Evolutionary conservation across 2,797 vertebrate genomes (phyloP), one percentile per base, ranked within the genome.

Genomic region (Manis javanica): DNA sequence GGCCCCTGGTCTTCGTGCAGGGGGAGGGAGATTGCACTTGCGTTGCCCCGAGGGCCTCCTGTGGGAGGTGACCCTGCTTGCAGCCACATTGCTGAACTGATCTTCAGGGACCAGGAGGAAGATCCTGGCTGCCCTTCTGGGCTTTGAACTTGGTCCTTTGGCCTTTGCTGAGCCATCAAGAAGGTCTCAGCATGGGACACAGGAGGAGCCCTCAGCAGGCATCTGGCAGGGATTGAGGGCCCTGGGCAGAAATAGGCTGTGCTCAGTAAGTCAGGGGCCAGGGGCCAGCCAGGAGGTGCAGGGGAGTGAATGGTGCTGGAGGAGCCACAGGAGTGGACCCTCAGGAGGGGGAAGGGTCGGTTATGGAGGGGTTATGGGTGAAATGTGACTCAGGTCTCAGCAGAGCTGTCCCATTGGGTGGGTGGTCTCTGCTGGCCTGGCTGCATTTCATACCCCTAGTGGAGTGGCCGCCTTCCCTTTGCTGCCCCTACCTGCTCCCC

Each of bases 141-240:
- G 31, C 21, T n/a, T 29, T 59, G 39, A 90, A 49, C 39, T 59
- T 26, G 42, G 24, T 37, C 10, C 39, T 82, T 37, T 46, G 12
- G 18, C 51, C 12, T 34, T 6, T 59, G 77, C 66, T 49, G 64
- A 82, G 39, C 55, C 53, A 11, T 29, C 11, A 26, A 13, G 77
- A 2, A 1, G 42, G 29, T 59, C 59, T 26, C 19, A 37, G 23
- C 39, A 53, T 61, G 18, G 64, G 39, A 61, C 71, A 59, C 21
- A 23, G 64, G 64, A 90, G 15, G 39, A 59, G 49, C 19, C 39
- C 8, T 2, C 2, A 64, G 12, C 16, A 2, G 12, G 64, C 49
- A 31, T 59, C 37, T 81, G 31, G 16, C 0, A 0, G 16, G 53
- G 23, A 1, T 9, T 37, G 64, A 69, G 37, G 53, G 26, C 39